Conservation (phyloP, 2,888 invertebrate genomes). For the Therioaphis trifolii region DNA sequence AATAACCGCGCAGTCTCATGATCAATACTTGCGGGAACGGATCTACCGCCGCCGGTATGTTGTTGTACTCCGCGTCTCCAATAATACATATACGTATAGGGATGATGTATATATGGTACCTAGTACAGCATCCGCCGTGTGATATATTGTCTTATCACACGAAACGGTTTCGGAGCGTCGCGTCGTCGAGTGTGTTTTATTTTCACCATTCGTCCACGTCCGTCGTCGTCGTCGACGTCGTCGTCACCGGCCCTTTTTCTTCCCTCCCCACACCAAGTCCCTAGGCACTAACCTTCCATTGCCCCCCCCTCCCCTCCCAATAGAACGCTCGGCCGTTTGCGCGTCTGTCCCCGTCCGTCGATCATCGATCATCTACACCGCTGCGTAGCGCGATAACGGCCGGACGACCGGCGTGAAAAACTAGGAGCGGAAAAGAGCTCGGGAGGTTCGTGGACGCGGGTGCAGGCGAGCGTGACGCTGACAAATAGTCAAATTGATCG, state of each 20-base stretch:
- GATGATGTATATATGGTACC: too few species aligned
- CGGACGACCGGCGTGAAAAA: too few species aligned
- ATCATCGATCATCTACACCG: conserved; percentile 14
- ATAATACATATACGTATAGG: too few species aligned
- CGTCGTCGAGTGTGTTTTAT: neutral
- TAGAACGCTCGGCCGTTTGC: neutral
- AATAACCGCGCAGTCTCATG: too few species aligned
- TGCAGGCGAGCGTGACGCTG: conserved; percentile 51
- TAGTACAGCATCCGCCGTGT: too few species aligned
- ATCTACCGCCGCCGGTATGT: too few species aligned
- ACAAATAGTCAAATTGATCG: conserved; percentile 61
- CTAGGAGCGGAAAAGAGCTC: too few species aligned
- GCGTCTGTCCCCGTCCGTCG: neutral
- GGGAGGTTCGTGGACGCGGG: neutral
- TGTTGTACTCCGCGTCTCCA: too few species aligned
- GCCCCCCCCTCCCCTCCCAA: too few species aligned
- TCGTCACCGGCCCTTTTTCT: neutral
- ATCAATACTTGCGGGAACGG: too few species aligned
- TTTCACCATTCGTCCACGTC: conserved; percentile 44
- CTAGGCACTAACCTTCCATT: neutral
- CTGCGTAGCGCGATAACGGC: neutral
- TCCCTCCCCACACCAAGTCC: neutral
- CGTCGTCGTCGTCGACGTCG: too few species aligned
- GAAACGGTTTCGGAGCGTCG: conserved; percentile 18
- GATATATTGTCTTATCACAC: neutral